phyloP scores from a whole-genome alignment of 2,113 vertebrate species.

The Mionectes macconnelli region DNA sequence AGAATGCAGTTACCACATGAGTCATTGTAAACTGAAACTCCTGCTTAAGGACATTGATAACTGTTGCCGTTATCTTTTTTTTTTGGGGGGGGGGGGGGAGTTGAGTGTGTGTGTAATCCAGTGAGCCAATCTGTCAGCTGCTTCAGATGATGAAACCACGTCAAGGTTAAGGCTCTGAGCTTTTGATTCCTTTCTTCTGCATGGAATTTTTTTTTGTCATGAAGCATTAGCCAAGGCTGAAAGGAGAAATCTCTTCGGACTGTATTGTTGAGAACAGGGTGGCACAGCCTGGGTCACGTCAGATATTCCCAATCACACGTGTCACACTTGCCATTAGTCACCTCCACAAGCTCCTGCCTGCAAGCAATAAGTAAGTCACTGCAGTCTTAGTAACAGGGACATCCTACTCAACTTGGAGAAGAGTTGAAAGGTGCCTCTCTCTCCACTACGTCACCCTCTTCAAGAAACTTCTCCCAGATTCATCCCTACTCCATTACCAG shows the following conservation, averaged over 20 bases:
- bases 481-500: not conserved
- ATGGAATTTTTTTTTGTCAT: not conserved
- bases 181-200: not conserved
- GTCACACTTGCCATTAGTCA: not conserved
- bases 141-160: not conserved
- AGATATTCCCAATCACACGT: not conserved
- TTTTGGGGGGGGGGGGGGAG: not conserved
- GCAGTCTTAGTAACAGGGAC: not conserved
- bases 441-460: not conserved
- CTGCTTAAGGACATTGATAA: slow-evolving; percentile 6
- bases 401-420: not conserved
- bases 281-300: not conserved
- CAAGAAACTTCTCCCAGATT: not conserved
- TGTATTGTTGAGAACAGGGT: not conserved
- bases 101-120: not conserved
- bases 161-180: not conserved
- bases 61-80: not conserved
- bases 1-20: not conserved
- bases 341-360: not conserved
- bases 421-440: not conserved
- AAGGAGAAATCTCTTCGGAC: not conserved
- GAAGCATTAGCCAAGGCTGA: not conserved
- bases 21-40: slow-evolving; percentile 28
- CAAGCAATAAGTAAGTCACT: not conserved
- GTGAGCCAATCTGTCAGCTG: slow-evolving; percentile 15